phyloP scores from a whole-genome alignment of 2,888 invertebrate genomes.

The Drosophila mimetica region DNA sequence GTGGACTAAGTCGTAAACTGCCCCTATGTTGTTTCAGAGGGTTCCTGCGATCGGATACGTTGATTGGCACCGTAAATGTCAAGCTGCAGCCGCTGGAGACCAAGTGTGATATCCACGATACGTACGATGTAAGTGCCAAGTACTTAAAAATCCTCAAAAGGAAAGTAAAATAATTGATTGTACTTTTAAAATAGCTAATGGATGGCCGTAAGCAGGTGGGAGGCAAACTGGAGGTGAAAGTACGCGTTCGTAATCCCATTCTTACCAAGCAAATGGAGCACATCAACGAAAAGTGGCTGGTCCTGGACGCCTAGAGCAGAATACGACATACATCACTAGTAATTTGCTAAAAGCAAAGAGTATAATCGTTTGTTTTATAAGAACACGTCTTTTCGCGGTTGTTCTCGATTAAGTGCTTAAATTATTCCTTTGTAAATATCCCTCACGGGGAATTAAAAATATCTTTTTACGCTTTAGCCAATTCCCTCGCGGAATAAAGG shows the following conservation, averaged over 20 bases:
- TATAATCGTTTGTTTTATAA: slow-evolving; percentile 3
- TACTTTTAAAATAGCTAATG: slow-evolving; percentile 88
- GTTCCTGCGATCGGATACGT: slow-evolving; percentile 94
- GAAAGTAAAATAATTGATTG: not conserved
- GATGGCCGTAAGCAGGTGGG: slow-evolving; percentile 95
- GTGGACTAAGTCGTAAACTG: slow-evolving; percentile 85
- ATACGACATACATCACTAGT: not conserved
- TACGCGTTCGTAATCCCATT: slow-evolving; percentile 94
- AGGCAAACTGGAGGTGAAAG: slow-evolving; percentile 94
- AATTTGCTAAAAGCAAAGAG: slow-evolving; percentile 28
- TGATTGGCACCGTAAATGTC: slow-evolving; percentile 92
- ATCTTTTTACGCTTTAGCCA: slow-evolving; percentile 33
- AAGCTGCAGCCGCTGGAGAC: slow-evolving; percentile 96
- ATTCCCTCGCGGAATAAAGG: slow-evolving; percentile 19
- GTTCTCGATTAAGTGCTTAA: slow-evolving; percentile 8
- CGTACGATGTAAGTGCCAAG: slow-evolving; percentile 92
- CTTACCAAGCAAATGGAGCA: slow-evolving; percentile 95
- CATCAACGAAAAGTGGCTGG: slow-evolving; percentile 95
- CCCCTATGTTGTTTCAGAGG: slow-evolving; percentile 92
- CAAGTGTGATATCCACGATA: slow-evolving; percentile 94
- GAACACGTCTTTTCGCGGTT: not conserved
- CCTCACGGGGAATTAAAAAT: slow-evolving; percentile 9
- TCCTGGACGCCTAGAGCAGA: slow-evolving; percentile 87
- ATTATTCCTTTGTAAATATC: slow-evolving; percentile 16
- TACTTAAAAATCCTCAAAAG: too few relatives aligned